Evolutionary conservation across 2,113 vertebrate genomes (phyloP), one percentile per base, ranked within the genome.

Genomic region (Percina caprodes): DNA sequence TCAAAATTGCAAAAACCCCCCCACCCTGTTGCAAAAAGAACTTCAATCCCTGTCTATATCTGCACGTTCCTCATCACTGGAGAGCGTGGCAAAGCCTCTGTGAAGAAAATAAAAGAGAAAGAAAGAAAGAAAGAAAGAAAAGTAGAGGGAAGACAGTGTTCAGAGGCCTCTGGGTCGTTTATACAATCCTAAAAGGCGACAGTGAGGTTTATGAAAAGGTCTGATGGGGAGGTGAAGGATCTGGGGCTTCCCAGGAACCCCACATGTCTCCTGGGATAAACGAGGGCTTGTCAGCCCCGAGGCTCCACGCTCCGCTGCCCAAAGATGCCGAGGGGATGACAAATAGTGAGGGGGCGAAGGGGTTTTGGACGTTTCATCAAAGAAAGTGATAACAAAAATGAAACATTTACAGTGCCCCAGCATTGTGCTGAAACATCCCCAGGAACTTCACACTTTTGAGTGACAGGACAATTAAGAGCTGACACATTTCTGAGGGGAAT

Each of bases 11-110:
- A n/a, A n/a, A n/a, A n/a, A n/a, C n/a, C n/a, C n/a, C n/a, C n/a
- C n/a, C n/a, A n/a, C n/a, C n/a, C n/a, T n/a, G n/a, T n/a, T n/a
- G n/a, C 35, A 60, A 42, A 72, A 81, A 67, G n/a, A 80, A 69
- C 61, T 21, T 54, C 21, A 21, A 61, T 68, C 62, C 59, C 68
- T 21, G 55, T 26, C 21, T 5, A 74, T 60, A 75, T 52, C 24
- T 58, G 52, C 39, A 74, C 56, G 54, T 23, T 72, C 70, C 77
- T 73, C 52, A 24, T 26, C 54, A 46, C 45, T 71, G 46, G 61
- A 67, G 24, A 59, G 19, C 5, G 0, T 10, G 77, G 77, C 88
- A 90, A 82, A 86, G 84, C 87, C 85, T 90, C 90, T 91, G 86
- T 90, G 87, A 92, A 79, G 26, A 88, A 85, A 10, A 74, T 35